Evolutionary conservation across 2,888 invertebrate genomes (phyloP).

Genomic region (Morpho deidamia): DNA sequence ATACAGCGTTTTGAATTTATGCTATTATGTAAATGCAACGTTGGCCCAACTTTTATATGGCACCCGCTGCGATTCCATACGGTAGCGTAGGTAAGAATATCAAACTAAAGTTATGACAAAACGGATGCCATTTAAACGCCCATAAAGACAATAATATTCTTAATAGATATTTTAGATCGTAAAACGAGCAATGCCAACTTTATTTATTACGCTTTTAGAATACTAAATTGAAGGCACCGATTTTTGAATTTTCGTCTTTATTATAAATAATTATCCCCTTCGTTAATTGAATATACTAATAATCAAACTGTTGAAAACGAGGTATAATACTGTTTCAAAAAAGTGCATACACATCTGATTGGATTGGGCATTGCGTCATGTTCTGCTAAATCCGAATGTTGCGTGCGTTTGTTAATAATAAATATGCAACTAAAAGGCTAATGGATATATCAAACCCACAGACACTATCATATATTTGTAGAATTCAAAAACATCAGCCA

Average conservation of each 20-base stretch:
- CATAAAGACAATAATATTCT: not conserved
- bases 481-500: too few relatives aligned
- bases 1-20: conserved; percentile 42
- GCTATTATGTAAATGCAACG: conserved; percentile 60
- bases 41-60: conserved; percentile 50
- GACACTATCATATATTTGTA: too few relatives aligned
- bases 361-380: conserved; percentile 13
- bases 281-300: too few relatives aligned
- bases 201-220: not conserved
- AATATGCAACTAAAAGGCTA: conserved; percentile 12
- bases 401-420: conserved; percentile 14
- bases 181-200: conserved; percentile 1
- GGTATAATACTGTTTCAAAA: conserved; percentile 19
- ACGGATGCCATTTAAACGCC: conserved; percentile 1
- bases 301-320: conserved; percentile 15
- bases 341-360: conserved; percentile 20
- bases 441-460: not conserved
- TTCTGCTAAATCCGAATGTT: not conserved
- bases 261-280: too few relatives aligned
- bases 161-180: conserved; percentile 1
- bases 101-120: conserved; percentile 9
- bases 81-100: conserved; percentile 28
- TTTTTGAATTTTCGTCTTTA: too few relatives aligned
- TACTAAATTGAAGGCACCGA: not conserved
- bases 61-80: conserved; percentile 43